A percentile compares a stretch with the other conserved stretches of the same genome.
Evolutionary conservation across 2,888 invertebrate species (phyloP).

Genomic region (Dascillus cervinus): DNA sequence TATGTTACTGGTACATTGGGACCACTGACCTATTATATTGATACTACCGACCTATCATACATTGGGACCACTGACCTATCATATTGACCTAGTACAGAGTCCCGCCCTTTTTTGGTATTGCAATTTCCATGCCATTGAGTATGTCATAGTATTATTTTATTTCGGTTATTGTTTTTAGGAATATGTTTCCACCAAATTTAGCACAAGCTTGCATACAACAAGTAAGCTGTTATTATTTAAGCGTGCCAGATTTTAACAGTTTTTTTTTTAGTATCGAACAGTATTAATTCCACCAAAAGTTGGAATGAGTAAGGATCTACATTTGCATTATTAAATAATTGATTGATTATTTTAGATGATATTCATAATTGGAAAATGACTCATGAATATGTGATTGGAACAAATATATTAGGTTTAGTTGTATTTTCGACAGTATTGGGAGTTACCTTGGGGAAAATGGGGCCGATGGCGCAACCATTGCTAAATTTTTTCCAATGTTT

Average conservation of each 20-base stretch:
- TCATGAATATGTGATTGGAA: conserved; percentile 44
- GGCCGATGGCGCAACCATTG: conserved; percentile 53
- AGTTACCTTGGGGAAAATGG: conserved; percentile 58
- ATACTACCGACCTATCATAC: too few relatives aligned
- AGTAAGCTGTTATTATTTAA: conserved; percentile 34
- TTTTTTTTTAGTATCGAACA: conserved; percentile 40
- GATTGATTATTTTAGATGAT: conserved; percentile 19
- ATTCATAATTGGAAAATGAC: conserved; percentile 44
- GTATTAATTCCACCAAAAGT: conserved; percentile 32
- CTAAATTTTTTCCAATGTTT: conserved; percentile 51
- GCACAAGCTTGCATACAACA: conserved; percentile 53
- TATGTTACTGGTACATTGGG: too few relatives aligned
- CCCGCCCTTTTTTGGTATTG: too few relatives aligned
- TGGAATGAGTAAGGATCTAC: conserved; percentile 24
- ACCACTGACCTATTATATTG: too few relatives aligned
- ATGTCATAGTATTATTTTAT: too few relatives aligned
- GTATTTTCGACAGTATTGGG: conserved; percentile 56
- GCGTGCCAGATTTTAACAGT: background rate
- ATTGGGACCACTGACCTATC: too few relatives aligned
- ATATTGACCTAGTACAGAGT: too few relatives aligned
- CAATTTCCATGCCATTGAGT: too few relatives aligned
- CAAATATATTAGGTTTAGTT: conserved; percentile 55
- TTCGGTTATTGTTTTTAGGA: conserved; percentile 49
- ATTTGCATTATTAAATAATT: too few relatives aligned
- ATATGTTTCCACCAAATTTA: conserved; percentile 61